phyloP scores from a whole-genome alignment of 2,888 invertebrate species.

The Hypomecis atomaria region DNA sequence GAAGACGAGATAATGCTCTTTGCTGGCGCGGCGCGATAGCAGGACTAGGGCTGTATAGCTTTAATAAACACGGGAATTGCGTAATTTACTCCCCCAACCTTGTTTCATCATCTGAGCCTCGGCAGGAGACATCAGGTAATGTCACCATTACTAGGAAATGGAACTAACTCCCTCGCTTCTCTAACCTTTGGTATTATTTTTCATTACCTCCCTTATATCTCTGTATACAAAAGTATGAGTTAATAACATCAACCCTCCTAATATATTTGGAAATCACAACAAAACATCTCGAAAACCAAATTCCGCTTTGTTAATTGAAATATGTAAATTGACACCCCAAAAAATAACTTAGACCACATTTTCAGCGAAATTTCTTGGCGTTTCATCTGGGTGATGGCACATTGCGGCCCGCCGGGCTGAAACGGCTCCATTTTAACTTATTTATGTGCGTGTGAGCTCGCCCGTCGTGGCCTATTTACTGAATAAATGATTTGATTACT shows the following conservation, averaged over 20 bases:
- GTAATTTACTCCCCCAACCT: constrained; percentile 15
- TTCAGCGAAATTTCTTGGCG: constrained; percentile 37
- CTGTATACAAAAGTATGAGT: not conserved
- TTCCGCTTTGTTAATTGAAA: constrained; percentile 28
- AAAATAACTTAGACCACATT: constrained; percentile 31
- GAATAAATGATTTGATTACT: constrained; percentile 49
- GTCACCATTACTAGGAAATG: constrained; percentile 4
- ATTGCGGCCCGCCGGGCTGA: constrained; percentile 36
- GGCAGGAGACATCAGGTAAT: constrained; percentile 14
- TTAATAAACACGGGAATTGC: constrained; percentile 21
- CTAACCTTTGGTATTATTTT: not conserved
- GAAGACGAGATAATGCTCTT: constrained; percentile 25
- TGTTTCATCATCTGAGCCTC: constrained; percentile 14
- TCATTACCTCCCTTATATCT: not conserved
- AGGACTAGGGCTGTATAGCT: constrained; percentile 12
- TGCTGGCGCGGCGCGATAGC: constrained; percentile 19
- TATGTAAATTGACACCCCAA: constrained; percentile 33
- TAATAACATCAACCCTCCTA: not conserved
- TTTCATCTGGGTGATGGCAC: constrained; percentile 38
- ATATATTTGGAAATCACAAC: constrained; percentile 1
- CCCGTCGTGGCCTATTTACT: constrained; percentile 47
- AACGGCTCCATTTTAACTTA: constrained; percentile 45
- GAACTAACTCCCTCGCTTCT: not conserved
- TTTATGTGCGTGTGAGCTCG: constrained; percentile 44
- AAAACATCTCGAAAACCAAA: constrained; percentile 14